Base-by-base conservation (phyloP, 2,113 vertebrate genomes). In the Trematocara macrostoma region DNA sequence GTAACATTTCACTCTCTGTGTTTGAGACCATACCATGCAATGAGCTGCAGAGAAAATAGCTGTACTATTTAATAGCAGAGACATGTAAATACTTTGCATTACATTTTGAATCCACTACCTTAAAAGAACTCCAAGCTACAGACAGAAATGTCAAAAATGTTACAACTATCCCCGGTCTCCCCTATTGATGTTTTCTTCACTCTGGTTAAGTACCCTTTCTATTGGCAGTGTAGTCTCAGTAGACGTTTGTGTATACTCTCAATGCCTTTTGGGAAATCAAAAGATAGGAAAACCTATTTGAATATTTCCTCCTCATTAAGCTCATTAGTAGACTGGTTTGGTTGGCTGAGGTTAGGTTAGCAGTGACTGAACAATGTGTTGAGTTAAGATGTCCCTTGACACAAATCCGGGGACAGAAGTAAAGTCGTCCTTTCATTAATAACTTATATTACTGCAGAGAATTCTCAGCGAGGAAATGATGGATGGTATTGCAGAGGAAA, bases 221-320 rank as follows among this genome's bases (percentile, higher is more conserved):
- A 10, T 45, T 71, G 64, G 64, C 38, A 49, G 78, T 61, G 59
- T 53, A 29, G 51, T 56, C 88, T 82, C 88, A 31, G 59, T 7
- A 79, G 81, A 23, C 81, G 9, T 57, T 35, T 53, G 53, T 55
- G 57, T 57, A 45, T 86, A 78, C 18, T 83, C 67, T 55, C 31
- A 79, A 83, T n/a, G 84, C 78, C 90, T 76, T 84, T 49, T 83
- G 91, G 90, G 89, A 91, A 91, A 91, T 92, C 91, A 92, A 93
- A 87, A 85, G 91, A 92, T 87, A 88, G 79, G 83, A 88, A 40
- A 86, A 78, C 80, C 83, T 80, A 82, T 84, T 83, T 81, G 61
- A 90, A 87, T 87, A 74, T 86, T 88, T 79, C 79, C 49, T 51
- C 79, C 81, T 88, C 84, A 83, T 91, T 86, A 88, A 74, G 10